Evolutionary conservation across 1,140 invertebrate species (phyloP), one percentile per base, ranked within the genome.

Genomic region (Drosophila pachea): DNA sequence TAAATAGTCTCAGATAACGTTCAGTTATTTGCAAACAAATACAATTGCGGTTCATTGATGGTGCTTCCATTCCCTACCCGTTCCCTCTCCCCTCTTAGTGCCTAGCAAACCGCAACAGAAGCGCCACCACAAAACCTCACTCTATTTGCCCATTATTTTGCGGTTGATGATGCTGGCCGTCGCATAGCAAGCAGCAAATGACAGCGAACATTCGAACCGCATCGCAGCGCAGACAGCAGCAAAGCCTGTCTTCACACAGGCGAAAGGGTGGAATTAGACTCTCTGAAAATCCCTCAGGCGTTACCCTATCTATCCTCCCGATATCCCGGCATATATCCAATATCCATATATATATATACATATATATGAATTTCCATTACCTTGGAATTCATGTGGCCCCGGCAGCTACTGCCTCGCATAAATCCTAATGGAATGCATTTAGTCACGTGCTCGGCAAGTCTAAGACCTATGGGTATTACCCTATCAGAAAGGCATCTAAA

Each of bases 31-130:
- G 81, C 81, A 86, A 86, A 86, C 81, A 86, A 86, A 86, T 86
- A 86, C 81, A 86, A 86, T 86, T 86, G 81, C 76, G 81, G 81
- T 86, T 86, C 81, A 86, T 86, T 86, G 81, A 86, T 86, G 81
- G 81, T 68, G 81, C 81, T 86, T 81, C 74, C 73, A 76, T 83
- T 45, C 67, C 67, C 31, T 36, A 32, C 43, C 22, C 53, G 4
- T 43, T 54, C 49, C 74, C 35, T 52, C n/a, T 11, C 7, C n/a
- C 38, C 12, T 14, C 40, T 4, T 5, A 11, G 36, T 8, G 2
- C 40, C 12, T 42, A 29, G 48, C 43, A 52, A 52, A 45, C 63
- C 36, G 16, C 40, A 47, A 47, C 45, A 59, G 6, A 47, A 60
- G 29, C 22, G 14, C 58, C 38, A 49, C 11, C 58, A 33, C 38